Conservation (phyloP, 2,113 vertebrate genomes). For the Anoura caudifer region DNA sequence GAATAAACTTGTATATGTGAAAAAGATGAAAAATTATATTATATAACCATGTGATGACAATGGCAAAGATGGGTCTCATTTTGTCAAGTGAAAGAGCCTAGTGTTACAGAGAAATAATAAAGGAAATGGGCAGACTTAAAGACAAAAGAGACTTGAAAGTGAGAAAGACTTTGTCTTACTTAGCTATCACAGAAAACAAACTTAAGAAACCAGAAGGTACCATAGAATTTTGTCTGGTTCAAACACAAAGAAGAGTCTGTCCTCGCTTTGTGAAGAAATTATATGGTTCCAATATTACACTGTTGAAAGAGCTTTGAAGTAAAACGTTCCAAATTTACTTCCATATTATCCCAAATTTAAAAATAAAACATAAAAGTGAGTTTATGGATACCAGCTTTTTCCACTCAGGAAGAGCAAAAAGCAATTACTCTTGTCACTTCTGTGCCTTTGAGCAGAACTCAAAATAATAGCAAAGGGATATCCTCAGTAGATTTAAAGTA, state of each 20-base stretch:
- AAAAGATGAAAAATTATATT: not conserved
- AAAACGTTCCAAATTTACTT: not conserved
- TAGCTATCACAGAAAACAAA: not conserved
- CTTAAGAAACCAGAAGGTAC: not conserved
- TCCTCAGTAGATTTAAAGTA: not conserved
- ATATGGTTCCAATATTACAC: not conserved
- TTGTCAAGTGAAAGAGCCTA: not conserved
- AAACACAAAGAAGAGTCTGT: not conserved
- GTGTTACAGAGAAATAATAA: not conserved
- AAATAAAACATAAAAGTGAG: not conserved
- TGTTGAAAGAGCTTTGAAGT: not conserved
- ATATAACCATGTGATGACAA: not conserved
- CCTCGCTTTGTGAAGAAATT: slow-evolving; percentile 20
- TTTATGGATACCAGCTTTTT: not conserved
- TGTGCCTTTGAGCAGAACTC: not conserved
- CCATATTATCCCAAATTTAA: not conserved
- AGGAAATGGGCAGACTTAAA: not conserved
- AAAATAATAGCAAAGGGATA: not conserved
- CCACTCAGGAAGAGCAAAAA: not conserved
- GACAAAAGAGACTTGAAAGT: not conserved
- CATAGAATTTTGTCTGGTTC: not conserved
- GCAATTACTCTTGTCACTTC: not conserved
- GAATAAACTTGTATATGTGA: not conserved
- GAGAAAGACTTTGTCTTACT: not conserved
- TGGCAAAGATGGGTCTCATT: not conserved